Evolutionary conservation across 2,113 vertebrate genomes (phyloP).

Genomic region (Myiopsitta monachus): DNA sequence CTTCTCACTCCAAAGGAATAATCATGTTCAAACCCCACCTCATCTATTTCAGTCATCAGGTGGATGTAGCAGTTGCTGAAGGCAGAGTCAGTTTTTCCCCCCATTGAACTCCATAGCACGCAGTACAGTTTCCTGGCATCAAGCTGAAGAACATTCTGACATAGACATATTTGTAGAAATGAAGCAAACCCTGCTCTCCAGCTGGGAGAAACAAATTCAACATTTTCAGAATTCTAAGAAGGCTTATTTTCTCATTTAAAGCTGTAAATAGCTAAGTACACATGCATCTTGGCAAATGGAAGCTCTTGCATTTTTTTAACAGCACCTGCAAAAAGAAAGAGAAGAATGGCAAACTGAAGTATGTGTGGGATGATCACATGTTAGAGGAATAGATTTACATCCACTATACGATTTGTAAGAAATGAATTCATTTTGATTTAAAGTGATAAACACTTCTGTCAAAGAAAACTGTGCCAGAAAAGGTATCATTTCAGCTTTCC

Average conservation of each 20-base stretch:
- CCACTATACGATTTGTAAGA: background rate
- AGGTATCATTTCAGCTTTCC: background rate
- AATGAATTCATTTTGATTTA: conserved; percentile 40
- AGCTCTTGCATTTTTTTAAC: conserved; percentile 37
- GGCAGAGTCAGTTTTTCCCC: background rate
- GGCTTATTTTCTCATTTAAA: conserved; percentile 35
- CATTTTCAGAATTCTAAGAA: conserved; percentile 17
- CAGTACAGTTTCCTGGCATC: background rate
- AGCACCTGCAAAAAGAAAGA: conserved; percentile 44
- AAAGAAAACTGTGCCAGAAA: background rate
- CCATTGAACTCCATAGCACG: background rate
- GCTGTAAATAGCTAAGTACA: conserved; percentile 29
- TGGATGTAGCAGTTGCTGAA: background rate
- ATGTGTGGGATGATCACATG: conserved; percentile 35
- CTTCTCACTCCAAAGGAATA: background rate
- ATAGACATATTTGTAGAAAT: background rate
- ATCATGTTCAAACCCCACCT: background rate
- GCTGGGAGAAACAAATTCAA: conserved; percentile 31
- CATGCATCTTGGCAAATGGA: conserved; percentile 4
- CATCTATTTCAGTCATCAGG: background rate
- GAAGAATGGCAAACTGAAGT: conserved; percentile 33
- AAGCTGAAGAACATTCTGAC: conserved; percentile 8
- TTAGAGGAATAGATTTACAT: conserved; percentile 4
- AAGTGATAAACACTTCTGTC: background rate
- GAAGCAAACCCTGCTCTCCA: conserved; percentile 20